phyloP scores from a whole-genome alignment of 2,113 vertebrate genomes.

The Xiphorhynchus elegans region DNA sequence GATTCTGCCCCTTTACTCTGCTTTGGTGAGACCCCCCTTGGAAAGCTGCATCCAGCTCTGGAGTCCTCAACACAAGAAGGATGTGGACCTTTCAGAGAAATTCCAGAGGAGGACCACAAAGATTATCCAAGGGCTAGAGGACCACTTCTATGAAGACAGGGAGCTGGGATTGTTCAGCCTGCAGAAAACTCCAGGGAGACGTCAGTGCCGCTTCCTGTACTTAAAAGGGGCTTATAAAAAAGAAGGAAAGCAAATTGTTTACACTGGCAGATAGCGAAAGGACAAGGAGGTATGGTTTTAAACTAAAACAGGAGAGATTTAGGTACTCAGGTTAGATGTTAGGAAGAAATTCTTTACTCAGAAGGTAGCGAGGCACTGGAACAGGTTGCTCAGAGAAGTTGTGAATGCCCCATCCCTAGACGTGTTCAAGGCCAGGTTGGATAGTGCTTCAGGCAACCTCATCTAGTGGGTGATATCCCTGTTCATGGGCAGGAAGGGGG shows the following conservation, averaged over 20 bases:
- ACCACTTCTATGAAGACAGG: not conserved
- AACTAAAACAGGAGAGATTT: not conserved
- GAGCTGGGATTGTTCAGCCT: not conserved
- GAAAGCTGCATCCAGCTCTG: not conserved
- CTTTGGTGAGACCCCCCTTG: not conserved
- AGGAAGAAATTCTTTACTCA: not conserved
- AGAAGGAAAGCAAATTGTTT: not conserved
- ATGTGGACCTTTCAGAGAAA: not conserved
- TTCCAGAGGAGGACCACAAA: not conserved
- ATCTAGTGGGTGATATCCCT: not conserved
- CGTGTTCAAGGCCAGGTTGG: not conserved
- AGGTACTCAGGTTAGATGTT: not conserved
- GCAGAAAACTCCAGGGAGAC: not conserved
- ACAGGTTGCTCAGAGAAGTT: not conserved
- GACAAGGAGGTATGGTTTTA: not conserved
- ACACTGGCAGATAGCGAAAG: not conserved
- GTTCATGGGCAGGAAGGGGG: not conserved
- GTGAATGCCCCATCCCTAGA: not conserved
- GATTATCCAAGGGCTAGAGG: not conserved
- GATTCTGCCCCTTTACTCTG: not conserved
- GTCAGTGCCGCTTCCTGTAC: not conserved
- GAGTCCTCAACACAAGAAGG: not conserved
- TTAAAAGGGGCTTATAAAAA: not conserved
- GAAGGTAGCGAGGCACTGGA: not conserved
- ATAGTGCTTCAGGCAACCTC: not conserved